Evolutionary conservation across 2,113 vertebrate species (phyloP).

Genomic region (Carettochelys insculpta): DNA sequence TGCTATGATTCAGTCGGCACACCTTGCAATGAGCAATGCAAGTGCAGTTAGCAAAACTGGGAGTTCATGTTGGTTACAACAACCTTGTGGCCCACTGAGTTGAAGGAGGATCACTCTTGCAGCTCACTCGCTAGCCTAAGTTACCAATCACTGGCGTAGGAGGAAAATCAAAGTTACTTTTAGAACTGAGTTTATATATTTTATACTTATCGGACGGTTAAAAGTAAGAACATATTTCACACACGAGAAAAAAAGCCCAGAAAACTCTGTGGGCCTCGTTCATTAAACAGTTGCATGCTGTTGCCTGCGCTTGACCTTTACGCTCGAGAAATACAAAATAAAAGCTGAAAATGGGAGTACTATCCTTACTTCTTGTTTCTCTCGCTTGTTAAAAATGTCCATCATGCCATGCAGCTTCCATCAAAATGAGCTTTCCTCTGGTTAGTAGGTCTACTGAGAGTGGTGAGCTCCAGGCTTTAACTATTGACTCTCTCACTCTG

Average conservation of each 20-base stretch:
- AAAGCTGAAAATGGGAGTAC: constrained; percentile 48
- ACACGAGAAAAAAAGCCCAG: neutral
- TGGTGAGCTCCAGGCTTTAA: constrained; percentile 66
- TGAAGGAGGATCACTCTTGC: too few relatives aligned
- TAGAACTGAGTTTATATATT: neutral
- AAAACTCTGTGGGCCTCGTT: constrained; percentile 19
- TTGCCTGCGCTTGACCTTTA: constrained; percentile 54
- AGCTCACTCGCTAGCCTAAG: too few relatives aligned
- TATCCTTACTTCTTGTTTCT: neutral
- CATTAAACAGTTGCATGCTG: constrained; percentile 51
- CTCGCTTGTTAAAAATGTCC: constrained; percentile 46
- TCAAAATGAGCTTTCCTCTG: constrained; percentile 55
- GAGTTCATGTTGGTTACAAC: too few relatives aligned
- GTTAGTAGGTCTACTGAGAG: constrained; percentile 55
- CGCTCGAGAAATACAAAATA: constrained; percentile 46
- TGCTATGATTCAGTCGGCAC: too few relatives aligned
- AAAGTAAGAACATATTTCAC: constrained; percentile 26
- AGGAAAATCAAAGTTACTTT: neutral
- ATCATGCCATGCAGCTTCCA: constrained; percentile 51
- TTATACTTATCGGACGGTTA: neutral
- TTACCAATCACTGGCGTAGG: neutral
- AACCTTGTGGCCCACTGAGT: too few relatives aligned
- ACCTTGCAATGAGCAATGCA: too few relatives aligned
- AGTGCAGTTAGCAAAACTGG: too few relatives aligned
- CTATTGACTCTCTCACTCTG: constrained; percentile 57